phyloP scores from a whole-genome alignment of 2,888 invertebrate species.

The Andrena dorsata region DNA sequence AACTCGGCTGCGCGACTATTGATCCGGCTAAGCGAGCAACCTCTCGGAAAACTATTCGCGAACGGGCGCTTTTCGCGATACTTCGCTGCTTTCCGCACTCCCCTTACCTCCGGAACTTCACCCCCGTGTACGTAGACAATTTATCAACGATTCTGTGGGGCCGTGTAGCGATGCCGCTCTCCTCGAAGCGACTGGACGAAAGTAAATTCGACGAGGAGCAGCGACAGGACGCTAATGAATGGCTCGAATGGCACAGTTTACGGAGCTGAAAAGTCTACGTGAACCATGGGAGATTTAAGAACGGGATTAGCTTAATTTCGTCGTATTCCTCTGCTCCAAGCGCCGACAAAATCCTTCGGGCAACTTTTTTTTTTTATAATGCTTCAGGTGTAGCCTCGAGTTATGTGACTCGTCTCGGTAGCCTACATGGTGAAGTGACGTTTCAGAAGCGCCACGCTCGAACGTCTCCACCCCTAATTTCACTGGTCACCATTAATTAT shows the following conservation, averaged over 20 bases:
- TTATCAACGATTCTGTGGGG: conserved; percentile 49
- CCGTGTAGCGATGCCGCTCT: conserved; percentile 30
- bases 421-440: too few relatives aligned
- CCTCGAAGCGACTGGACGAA: conserved; percentile 20
- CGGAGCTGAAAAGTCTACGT: conserved; percentile 37
- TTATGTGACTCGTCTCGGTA: too few relatives aligned
- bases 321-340: conserved; percentile 6
- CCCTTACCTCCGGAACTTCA: conserved; percentile 41
- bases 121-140: conserved; percentile 45
- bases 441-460: too few relatives aligned
- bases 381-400: background rate
- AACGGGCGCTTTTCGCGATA: background rate
- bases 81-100: background rate
- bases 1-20: conserved; percentile 14
- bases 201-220: conserved; percentile 45
- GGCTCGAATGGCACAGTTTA: conserved; percentile 48
- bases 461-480: conserved; percentile 5
- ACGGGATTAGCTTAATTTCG: conserved; percentile 50
- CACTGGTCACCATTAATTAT: conserved; percentile 36
- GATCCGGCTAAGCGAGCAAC: conserved; percentile 16
- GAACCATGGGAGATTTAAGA: conserved; percentile 48
- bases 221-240: conserved; percentile 58
- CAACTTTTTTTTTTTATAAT: background rate
- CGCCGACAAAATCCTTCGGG: conserved; percentile 42
- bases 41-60: conserved; percentile 22